Evolutionary conservation across 2,797 vertebrate species (phyloP).

Genomic region (Heteromormyrus szaboi): DNA sequence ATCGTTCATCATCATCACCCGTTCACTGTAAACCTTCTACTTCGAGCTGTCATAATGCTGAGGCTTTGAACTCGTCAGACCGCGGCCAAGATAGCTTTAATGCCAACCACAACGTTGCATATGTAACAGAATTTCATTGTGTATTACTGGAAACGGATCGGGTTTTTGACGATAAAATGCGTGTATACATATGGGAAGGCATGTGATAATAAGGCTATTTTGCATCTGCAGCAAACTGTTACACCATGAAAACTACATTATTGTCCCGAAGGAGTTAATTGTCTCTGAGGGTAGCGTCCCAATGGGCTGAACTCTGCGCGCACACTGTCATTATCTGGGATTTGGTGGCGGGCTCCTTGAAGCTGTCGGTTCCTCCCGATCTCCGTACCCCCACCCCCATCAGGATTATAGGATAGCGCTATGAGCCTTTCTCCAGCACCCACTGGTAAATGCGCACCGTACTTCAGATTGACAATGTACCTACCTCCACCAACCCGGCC

Average conservation of each 20-base stretch:
- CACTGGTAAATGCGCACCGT: not conserved
- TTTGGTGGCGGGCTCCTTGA: constrained; percentile 1
- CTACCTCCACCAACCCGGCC: not conserved
- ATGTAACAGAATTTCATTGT: not conserved
- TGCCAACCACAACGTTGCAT: not conserved
- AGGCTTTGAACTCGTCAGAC: not conserved
- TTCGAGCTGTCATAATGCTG: not conserved
- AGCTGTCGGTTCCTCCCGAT: not conserved
- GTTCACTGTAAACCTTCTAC: not conserved
- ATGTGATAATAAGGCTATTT: not conserved
- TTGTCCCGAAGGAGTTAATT: not conserved
- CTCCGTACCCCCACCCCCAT: not conserved
- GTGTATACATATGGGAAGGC: not conserved
- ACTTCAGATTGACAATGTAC: not conserved
- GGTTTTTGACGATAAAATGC: not conserved
- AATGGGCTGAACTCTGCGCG: not conserved
- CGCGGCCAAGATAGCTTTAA: not conserved
- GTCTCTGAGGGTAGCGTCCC: not conserved
- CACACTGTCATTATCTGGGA: constrained; percentile 2
- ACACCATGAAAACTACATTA: not conserved
- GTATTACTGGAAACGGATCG: not conserved
- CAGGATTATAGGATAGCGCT: not conserved
- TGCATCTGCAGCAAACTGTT: not conserved
- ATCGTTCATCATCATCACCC: not conserved
- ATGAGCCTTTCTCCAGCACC: not conserved